These are phyloP conservation scores for Scleropages formosus DNA, from an alignment of 2,797 vertebrate species.

Conservation along the genomic window DNA sequence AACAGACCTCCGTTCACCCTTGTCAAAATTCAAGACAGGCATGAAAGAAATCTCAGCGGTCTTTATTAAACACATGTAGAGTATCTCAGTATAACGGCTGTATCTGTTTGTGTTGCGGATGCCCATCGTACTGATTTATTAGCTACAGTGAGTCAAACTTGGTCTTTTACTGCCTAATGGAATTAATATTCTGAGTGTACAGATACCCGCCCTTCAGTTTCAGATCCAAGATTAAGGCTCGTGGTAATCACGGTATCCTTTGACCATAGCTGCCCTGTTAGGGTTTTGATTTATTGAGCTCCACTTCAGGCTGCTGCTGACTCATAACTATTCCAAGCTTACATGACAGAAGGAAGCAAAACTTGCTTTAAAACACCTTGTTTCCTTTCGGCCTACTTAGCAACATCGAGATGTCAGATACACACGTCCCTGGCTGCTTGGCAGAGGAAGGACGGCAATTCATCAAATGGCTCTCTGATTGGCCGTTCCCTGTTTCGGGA, in stretches of 20 bases:
- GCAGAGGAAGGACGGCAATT: constrained; percentile 39
- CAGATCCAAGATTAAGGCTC: no score
- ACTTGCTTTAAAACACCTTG: constrained; percentile 53
- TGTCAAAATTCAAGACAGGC: background rate
- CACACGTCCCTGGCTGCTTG: constrained; percentile 35
- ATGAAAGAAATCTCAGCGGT: background rate
- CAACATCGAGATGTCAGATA: constrained; percentile 51
- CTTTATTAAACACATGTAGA: background rate
- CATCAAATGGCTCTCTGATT: constrained; percentile 39
- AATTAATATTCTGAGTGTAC: no score
- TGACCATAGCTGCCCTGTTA: constrained; percentile 58
- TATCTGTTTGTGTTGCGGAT: constrained; percentile 36
- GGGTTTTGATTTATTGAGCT: constrained; percentile 70
- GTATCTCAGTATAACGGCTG: background rate
- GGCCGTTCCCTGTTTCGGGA: constrained; percentile 31
- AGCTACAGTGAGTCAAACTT: no score
- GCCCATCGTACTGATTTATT: no score
- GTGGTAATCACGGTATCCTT: constrained; percentile 52
- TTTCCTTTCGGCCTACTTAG: constrained; percentile 53
- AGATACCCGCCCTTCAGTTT: no score
- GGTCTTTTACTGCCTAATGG: no score
- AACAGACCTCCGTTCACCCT: background rate
- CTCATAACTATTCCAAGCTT: constrained; percentile 56
- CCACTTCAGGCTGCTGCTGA: constrained; percentile 59
- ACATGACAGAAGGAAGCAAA: constrained; percentile 41